A percentile compares a stretch with the other conserved stretches of the same genome.
Conservation (phyloP, 2,797 vertebrate species). For the Muscicapa striata region DNA sequence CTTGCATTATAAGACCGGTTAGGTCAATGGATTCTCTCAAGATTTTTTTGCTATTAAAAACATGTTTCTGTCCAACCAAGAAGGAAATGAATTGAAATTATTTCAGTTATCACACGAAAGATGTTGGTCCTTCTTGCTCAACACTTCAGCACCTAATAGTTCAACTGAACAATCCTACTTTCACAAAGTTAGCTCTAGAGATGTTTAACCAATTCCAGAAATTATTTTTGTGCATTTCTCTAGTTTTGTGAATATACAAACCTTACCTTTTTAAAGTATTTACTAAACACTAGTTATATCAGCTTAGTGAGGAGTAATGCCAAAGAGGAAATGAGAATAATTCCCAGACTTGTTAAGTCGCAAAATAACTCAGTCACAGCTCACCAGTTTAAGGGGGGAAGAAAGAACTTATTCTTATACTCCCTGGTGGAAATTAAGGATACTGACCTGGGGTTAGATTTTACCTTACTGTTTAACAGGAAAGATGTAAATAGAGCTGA, state of each 20-base stretch:
- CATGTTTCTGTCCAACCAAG: slow-evolving; percentile 73
- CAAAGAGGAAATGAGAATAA: slow-evolving; percentile 40
- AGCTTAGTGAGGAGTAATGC: not conserved
- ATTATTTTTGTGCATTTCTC: slow-evolving; percentile 2
- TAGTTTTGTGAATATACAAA: slow-evolving; percentile 17
- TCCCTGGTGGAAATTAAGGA: slow-evolving; percentile 9
- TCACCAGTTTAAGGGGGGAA: not conserved
- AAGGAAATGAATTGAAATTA: slow-evolving; percentile 78
- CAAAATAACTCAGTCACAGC: slow-evolving; percentile 22
- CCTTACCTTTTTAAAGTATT: slow-evolving; percentile 13
- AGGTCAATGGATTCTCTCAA: slow-evolving; percentile 78
- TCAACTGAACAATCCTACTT: slow-evolving; percentile 56
- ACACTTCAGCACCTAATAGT: slow-evolving; percentile 63
- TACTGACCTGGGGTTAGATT: not conserved
- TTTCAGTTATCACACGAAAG: slow-evolving; percentile 78
- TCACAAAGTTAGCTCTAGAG: slow-evolving; percentile 44
- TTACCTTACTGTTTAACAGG: not conserved
- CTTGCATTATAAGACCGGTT: slow-evolving; percentile 68
- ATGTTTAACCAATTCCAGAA: slow-evolving; percentile 33
- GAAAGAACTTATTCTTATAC: not conserved
- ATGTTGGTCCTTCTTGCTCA: slow-evolving; percentile 33
- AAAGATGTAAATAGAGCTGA: not conserved
- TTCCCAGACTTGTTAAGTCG: slow-evolving; percentile 50
- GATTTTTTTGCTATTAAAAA: slow-evolving; percentile 76
- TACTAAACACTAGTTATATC: slow-evolving; percentile 15